Evolutionary conservation across 2,888 invertebrate species (phyloP), one percentile per base, ranked within the genome.

Genomic region (Vandiemenella viatica): DNA sequence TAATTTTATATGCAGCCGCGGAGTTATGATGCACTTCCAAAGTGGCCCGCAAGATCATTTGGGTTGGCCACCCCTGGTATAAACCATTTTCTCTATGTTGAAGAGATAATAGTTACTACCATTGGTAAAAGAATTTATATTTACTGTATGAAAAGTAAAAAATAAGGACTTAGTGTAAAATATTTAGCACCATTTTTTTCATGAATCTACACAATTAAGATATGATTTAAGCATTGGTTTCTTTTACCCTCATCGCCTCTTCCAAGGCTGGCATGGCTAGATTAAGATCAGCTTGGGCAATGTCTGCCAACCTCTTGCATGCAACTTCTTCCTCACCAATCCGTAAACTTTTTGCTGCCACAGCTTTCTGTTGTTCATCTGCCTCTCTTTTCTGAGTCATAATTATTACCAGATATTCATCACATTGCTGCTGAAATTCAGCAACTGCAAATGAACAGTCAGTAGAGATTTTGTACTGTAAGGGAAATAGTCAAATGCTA

Each of bases 181-280:
- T n/a, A n/a, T n/a, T n/a, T n/a, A n/a, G n/a, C n/a, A n/a, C n/a
- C n/a, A n/a, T n/a, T n/a, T n/a, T n/a, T n/a, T n/a, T n/a, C n/a
- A n/a, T n/a, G n/a, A n/a, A n/a, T n/a, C n/a, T n/a, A n/a, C n/a
- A n/a, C n/a, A n/a, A n/a, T n/a, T n/a, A n/a, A n/a, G n/a, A n/a
- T n/a, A n/a, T n/a, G n/a, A n/a, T n/a, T n/a, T n/a, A n/a, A n/a
- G n/a, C n/a, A n/a, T n/a, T n/a, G n/a, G n/a, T n/a, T 37, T 16
- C 17, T 47, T 43, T 53, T 50, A 74, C 75, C 65, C 63, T 66
- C 61, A 86, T 76, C 20, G 91, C 91, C 59, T 86, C 89, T 32
- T 89, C 80, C 1, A 92, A 67, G 13, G 89, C 88, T 0, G 91
- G 92, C 76, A 92, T 79, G 3, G 88, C 91, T 55, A 81, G 78